A percentile compares a stretch with the other conserved stretches of the same genome.
Conservation (phyloP, 2,888 invertebrate genomes). For the Rhodophaea formosa region DNA sequence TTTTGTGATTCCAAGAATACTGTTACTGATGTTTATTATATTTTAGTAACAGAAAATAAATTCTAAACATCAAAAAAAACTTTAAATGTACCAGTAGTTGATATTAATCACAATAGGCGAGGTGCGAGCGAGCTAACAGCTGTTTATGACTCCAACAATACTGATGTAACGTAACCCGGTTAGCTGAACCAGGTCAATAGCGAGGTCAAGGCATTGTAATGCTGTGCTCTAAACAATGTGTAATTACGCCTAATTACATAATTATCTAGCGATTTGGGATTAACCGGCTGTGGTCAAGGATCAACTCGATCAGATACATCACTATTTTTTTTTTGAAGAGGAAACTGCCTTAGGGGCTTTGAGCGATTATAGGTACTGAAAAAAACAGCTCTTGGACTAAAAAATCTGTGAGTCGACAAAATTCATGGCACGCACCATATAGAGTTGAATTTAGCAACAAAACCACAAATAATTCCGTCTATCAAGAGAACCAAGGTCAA, state of each 20-base stretch:
- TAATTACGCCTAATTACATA: slow-evolving; percentile 28
- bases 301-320: not conserved
- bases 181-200: slow-evolving; percentile 36
- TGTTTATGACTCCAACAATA: slow-evolving; percentile 15
- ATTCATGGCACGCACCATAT: too few relatives aligned
- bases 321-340: too few relatives aligned
- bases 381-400: too few relatives aligned
- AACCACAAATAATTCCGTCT: too few relatives aligned
- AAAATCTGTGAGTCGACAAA: too few relatives aligned
- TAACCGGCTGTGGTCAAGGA: slow-evolving; percentile 12
- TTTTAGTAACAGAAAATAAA: not conserved
- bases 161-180: slow-evolving; percentile 32
- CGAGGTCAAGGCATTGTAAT: slow-evolving; percentile 39
- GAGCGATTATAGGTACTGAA: too few relatives aligned
- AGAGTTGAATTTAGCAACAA: too few relatives aligned
- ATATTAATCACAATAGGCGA: not conserved
- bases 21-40: too few relatives aligned
- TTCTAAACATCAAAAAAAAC: not conserved
- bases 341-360: too few relatives aligned
- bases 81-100: not conserved
- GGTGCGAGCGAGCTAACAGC: slow-evolving; percentile 14
- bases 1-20: too few relatives aligned
- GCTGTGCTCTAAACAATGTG: slow-evolving; percentile 20
- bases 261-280: slow-evolving; percentile 22
- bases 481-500: too few relatives aligned